phyloP scores from a whole-genome alignment of 2,888 invertebrate genomes.

The Augochlorella aurata region DNA sequence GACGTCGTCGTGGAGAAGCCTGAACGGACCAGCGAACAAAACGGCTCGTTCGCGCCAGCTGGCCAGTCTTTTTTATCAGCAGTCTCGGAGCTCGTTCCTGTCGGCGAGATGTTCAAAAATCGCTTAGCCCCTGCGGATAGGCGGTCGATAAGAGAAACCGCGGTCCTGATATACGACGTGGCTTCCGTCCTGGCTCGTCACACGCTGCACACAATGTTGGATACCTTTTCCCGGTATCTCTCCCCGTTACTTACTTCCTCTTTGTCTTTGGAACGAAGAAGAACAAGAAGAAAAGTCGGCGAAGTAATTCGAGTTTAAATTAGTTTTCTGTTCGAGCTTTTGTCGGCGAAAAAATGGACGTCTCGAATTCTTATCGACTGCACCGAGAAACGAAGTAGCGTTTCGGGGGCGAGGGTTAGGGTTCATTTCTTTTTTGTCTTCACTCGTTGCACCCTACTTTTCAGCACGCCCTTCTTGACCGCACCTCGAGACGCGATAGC shows the following conservation, averaged over 20 bases:
- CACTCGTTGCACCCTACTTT: conserved; percentile 27
- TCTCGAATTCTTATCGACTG: conserved; percentile 2
- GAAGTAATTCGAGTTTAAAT: conserved; percentile 12
- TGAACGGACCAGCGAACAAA: conserved; percentile 48
- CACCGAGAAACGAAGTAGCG: neutral
- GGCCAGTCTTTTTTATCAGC: conserved; percentile 53
- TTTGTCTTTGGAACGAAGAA: no score
- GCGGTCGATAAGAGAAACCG: conserved; percentile 60
- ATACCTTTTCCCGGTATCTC: conserved; percentile 3
- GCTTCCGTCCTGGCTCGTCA: conserved; percentile 54
- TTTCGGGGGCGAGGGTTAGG: neutral
- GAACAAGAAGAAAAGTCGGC: neutral
- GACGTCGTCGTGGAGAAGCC: conserved; percentile 45
- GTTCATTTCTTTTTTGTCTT: neutral
- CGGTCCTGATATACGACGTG: conserved; percentile 57
- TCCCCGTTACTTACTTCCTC: neutral
- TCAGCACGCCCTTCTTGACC: neutral
- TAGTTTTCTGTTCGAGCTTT: neutral
- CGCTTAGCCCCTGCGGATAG: conserved; percentile 68
- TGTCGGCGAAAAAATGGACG: neutral
- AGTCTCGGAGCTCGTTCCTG: conserved; percentile 54
- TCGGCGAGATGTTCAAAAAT: conserved; percentile 71
- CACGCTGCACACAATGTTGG: neutral
- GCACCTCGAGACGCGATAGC: neutral
- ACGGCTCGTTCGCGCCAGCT: conserved; percentile 59